Percentiles rank a stretch among this genome's conserved stretches.
Conservation (phyloP, 2,888 invertebrate genomes). For the Apamea sordens region DNA sequence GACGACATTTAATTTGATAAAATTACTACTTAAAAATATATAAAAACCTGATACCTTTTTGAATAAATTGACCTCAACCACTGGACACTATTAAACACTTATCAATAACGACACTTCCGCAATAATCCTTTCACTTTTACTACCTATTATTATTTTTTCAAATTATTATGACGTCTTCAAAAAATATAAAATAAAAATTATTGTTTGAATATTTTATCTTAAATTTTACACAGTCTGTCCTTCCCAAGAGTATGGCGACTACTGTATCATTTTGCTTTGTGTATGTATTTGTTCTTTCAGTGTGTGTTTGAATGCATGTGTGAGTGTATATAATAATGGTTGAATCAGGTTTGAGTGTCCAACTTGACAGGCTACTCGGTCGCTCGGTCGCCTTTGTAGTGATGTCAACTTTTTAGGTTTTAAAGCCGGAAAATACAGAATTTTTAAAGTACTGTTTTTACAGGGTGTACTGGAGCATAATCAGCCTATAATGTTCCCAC, state of each 20-base stretch:
- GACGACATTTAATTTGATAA: constrained; percentile 13
- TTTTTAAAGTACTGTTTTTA: background rate
- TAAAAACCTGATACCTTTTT: constrained; percentile 43
- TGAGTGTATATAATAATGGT: constrained; percentile 18
- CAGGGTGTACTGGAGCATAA: background rate
- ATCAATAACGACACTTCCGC: constrained; percentile 33
- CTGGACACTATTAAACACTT: constrained; percentile 33
- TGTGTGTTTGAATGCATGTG: background rate
- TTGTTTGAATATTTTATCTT: background rate
- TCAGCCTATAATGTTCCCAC: too few species aligned
- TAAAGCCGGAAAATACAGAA: background rate
- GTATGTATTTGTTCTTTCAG: constrained; percentile 22
- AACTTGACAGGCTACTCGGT: constrained; percentile 27
- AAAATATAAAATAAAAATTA: background rate
- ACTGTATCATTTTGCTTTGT: constrained; percentile 50
- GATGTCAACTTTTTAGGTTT: constrained; percentile 33
- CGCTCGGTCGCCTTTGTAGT: constrained; percentile 38
- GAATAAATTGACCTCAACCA: constrained; percentile 30
- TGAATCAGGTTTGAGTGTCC: constrained; percentile 58
- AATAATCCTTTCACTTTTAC: constrained; percentile 26
- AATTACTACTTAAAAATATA: background rate
- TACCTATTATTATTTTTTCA: background rate
- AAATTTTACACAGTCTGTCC: constrained; percentile 40
- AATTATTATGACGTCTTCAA: background rate
- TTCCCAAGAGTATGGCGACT: constrained; percentile 40